Percentiles rank a stretch among this genome's conserved stretches.
Conservation (phyloP, 1,140 invertebrate genomes). For the Physella acuta region DNA sequence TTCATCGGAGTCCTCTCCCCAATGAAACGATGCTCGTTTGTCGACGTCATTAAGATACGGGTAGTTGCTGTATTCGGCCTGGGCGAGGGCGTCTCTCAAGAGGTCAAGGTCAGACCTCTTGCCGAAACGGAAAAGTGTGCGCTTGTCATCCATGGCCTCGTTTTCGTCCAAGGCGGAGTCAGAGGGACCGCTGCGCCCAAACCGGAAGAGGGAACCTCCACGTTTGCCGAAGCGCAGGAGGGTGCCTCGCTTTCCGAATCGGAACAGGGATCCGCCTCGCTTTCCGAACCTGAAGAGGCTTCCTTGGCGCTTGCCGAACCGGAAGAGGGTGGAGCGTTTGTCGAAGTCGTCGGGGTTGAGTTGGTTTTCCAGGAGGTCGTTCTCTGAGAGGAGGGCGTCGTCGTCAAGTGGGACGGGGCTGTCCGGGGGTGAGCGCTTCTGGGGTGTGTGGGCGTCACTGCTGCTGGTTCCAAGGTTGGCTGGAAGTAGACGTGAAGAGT, state of each 20-base stretch:
- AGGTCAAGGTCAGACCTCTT: conserved; percentile 10
- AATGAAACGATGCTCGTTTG: too few species aligned
- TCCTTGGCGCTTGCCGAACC: conserved; percentile 30
- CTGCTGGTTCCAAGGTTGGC: too few species aligned
- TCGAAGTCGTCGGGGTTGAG: neutral
- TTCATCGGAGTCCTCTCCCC: too few species aligned
- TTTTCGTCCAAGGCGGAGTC: neutral
- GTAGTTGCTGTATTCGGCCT: neutral
- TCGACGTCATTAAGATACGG: too few species aligned
- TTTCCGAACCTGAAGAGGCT: conserved; percentile 29
- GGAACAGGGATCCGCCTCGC: conserved; percentile 26
- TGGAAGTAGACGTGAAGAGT: too few species aligned
- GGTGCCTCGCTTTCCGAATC: conserved; percentile 29
- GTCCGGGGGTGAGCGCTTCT: neutral
- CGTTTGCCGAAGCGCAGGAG: conserved; percentile 32
- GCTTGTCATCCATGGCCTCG: neutral
- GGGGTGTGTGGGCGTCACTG: neutral
- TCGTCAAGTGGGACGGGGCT: neutral
- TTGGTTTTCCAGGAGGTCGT: neutral
- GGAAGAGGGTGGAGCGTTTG: conserved; percentile 18
- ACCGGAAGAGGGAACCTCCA: conserved; percentile 25
- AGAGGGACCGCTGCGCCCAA: conserved; percentile 18
- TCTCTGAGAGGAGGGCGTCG: neutral
- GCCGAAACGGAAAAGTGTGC: conserved; percentile 6
- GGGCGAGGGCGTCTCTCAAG: neutral